Evolutionary conservation across 2,797 vertebrate genomes (phyloP), one percentile per base, ranked within the genome.

Genomic region (Catharus ustulatus): DNA sequence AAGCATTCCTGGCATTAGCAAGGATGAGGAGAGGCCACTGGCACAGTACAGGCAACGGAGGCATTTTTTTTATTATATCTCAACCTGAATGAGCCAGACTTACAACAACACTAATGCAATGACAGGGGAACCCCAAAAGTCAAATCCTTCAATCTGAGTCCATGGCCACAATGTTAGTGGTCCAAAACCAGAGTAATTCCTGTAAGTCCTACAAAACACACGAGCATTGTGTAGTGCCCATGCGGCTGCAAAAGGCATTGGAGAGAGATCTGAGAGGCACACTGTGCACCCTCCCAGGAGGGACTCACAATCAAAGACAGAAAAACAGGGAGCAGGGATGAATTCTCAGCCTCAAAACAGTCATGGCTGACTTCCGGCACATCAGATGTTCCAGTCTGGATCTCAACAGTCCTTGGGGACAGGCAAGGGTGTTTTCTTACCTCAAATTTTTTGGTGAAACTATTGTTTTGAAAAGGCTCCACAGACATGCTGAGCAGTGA

Each of bases 181-280:
- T 13, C 54, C 6, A 1, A 51, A 74, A 46, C 1, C 55, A 75
- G 30, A 61, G 30, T 8, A 24, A 29, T 19, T 68, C 27, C 64
- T 62, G 52, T 45, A 67, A 75, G 43, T 16, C 32, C 52, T 78
- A 49, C 21, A 9, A 46, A 87, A 75, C 9, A 29, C 1, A 11
- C 0, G 2, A 59, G 38, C 17, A 23, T 23, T 9, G 2, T 4
- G 13, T 51, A 0, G 42, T 40, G 58, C 27, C 22, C 38, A 61
- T 0, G 0, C 0, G 1, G 18, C 52, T 57, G 59, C 4, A 3
- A 51, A 38, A n/a, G 11, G 34, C 45, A 32, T 7, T 1, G 6
- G 57, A 85, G 38, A 38, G 48, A 58, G 62, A 86, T 40, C 24
- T 15, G 58, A 77, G 38, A 30, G 38, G 17, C 51, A 46, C 40